A percentile compares a stretch with the other conserved stretches of the same genome.
phyloP scores from a whole-genome alignment of 2,113 vertebrate species.

The Neogale vison region DNA sequence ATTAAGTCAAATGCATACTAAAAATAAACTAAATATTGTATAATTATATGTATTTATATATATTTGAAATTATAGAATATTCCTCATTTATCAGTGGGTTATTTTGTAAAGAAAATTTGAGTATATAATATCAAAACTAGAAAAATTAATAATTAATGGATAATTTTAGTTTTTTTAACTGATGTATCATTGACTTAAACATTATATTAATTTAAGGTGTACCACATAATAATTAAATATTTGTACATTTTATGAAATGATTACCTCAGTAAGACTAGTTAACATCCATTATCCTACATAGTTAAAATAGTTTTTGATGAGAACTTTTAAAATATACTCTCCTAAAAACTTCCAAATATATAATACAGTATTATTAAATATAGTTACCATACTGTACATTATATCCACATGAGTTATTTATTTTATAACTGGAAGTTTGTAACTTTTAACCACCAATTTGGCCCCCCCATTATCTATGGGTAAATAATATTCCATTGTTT shows the following conservation, averaged over 20 bases:
- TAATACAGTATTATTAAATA: neutral
- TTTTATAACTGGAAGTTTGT: neutral
- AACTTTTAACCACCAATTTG: neutral
- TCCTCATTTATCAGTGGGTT: neutral
- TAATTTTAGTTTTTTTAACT: neutral
- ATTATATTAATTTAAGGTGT: neutral
- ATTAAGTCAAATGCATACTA: neutral
- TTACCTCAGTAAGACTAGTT: neutral
- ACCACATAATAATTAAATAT: neutral
- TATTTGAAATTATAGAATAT: neutral
- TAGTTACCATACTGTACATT: neutral
- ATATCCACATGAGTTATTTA: neutral
- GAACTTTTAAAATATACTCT: neutral
- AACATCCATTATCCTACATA: neutral
- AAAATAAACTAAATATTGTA: neutral
- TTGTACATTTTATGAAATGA: neutral
- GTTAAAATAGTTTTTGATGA: neutral
- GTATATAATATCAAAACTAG: neutral
- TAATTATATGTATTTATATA: neutral
- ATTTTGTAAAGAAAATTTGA: neutral
- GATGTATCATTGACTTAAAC: neutral
- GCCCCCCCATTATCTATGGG: neutral
- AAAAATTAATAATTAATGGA: neutral
- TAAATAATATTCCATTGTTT: neutral
- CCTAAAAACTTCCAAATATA: neutral